phyloP scores from a whole-genome alignment of 2,113 vertebrate genomes.

The Mormyrus iriodes region DNA sequence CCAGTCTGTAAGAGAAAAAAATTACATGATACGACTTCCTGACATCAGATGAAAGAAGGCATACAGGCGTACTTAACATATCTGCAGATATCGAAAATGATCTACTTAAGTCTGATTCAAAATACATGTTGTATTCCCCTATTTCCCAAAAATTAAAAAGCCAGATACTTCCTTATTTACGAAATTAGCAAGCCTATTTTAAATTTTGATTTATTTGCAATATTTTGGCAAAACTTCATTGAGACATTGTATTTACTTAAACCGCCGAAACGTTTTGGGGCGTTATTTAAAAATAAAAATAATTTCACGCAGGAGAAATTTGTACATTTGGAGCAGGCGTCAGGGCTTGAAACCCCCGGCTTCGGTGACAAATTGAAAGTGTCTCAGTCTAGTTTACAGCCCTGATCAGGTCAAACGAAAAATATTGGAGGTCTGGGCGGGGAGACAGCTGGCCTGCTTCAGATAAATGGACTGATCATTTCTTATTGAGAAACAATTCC shows the following conservation, averaged over 20 bases:
- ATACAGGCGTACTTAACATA: not conserved
- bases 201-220: not conserved
- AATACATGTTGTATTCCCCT: not conserved
- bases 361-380: conserved; percentile 84
- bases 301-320: conserved; percentile 57
- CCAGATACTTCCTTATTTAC: not conserved
- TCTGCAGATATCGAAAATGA: not conserved
- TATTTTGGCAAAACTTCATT: no score
- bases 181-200: not conserved
- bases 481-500: conserved; percentile 95
- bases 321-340: conserved; percentile 66
- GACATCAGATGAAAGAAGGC: not conserved
- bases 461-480: conserved; percentile 98
- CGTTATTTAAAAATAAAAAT: conserved; percentile 24
- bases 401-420: conserved; percentile 88
- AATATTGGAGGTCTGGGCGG: conserved; percentile 83
- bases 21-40: not conserved
- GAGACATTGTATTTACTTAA: not conserved
- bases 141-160: not conserved
- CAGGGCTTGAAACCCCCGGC: conserved; percentile 56
- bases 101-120: not conserved
- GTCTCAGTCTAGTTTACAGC: conserved; percentile 86
- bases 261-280: not conserved
- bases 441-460: conserved; percentile 84
- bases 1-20: not conserved